Evolutionary conservation across 2,113 vertebrate species (phyloP), one percentile per base, ranked within the genome.

Genomic region (Erythrocebus patas): DNA sequence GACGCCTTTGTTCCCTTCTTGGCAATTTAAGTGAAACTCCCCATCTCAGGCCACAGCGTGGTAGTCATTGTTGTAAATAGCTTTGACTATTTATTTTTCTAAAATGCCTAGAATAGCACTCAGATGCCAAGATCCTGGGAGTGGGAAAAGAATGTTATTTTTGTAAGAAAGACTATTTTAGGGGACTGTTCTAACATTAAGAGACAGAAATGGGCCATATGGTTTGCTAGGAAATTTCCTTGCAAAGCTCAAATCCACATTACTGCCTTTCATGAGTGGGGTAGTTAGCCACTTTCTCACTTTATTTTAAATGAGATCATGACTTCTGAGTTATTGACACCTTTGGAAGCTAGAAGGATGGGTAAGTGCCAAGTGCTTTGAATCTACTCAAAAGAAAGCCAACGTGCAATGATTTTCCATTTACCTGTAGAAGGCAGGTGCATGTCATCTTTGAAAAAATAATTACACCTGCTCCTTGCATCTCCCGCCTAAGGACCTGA

Each of bases 151-250:
- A 91, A 70, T 84, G 91, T 97, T 98, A 98, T 96, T 98, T 98
- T 97, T 96, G 72, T 94, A 89, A 82, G 95, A 97, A 97, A 96
- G 94, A 64, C 97, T 98, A 98, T 97, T 98, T 98, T 96, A 64
- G 92, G 76, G 80, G 84, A 84, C 72, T 90, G 43, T 83, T 97
- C 92, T 95, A 91, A 96, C 83, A 92, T 84, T 96, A 81, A 95
- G 73, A 96, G 81, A 90, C 89, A 96, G 93, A 97, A 98, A 96
- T 83, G 84, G 91, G 92, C 95, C 90, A 73, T 94, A 86, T 85
- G 88, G 94, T 92, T 93, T 96, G 95, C 86, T 97, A 94, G 92
- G 95, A 98, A 97, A 97, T 95, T 93, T 97, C 92, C 88, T 96
- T 95, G 83, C 92, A 81, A 93, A 96, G n/a, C 83, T 96, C 18